Evolutionary conservation across 2,888 invertebrate species (phyloP), one percentile per base, ranked within the genome.

Genomic region (Ypsolopha sequella): DNA sequence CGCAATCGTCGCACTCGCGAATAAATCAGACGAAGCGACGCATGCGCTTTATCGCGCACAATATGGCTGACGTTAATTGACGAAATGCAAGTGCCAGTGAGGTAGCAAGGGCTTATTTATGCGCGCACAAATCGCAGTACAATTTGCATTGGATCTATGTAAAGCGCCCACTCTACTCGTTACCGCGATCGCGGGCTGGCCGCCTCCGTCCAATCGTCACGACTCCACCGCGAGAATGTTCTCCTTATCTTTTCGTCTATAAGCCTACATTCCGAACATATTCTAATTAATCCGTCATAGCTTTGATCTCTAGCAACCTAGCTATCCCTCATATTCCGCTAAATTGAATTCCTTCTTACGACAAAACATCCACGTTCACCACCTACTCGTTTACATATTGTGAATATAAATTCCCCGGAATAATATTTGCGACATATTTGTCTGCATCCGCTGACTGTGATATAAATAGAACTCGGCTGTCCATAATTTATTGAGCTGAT

Each of bases 141-240:
- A 70, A 80, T 80, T 81, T 78, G 76, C 78, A 80, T 80, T 70
- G 68, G 68, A 78, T 76, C 73, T 76, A 72, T 76, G 75, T 76
- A 76, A 74, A 74, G 68, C 73, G 68, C 73, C 70, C 71, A 70
- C 72, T 73, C 66, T 60, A 69, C 73, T 80, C 73, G 76, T 76
- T 76, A 76, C 68, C 65, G 68, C 64, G 65, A 64, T 66, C 66
- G 58, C 61, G 60, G 56, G 60, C 63, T 59, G 56, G 60, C 57
- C 55, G 59, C 62, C 58, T 56, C 59, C 63, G 55, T 60, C 62
- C 65, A 68, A 73, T 72, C 69, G 74, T 74, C 76, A 78, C 73
- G 75, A 75, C 72, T 45, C 62, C 54, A 58, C 58, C 59, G 49
- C 54, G 60, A 58, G 65, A 70, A 73, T 71, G 65, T 67, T 61